A percentile compares a stretch with the other conserved stretches of the same genome.
These are phyloP conservation scores for Catocala sponsa DNA, from an alignment of 2,888 invertebrate species.

Conservation along the genomic window DNA sequence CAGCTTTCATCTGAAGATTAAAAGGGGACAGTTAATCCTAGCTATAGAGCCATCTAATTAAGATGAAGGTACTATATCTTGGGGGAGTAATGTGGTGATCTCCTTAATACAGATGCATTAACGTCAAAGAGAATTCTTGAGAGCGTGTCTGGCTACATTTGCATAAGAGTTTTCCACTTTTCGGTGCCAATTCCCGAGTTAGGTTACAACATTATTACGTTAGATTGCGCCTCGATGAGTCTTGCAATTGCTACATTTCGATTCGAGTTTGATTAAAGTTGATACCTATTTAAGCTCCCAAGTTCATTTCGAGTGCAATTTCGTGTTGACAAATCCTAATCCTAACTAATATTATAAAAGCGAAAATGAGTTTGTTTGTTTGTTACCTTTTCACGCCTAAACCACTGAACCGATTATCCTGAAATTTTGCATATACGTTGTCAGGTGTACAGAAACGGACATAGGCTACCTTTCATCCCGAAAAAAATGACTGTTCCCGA, in stretches of 20 bases:
- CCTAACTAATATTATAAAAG: no score
- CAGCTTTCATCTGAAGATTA: constrained; percentile 61
- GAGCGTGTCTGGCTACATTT: constrained; percentile 38
- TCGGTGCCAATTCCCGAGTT: constrained; percentile 49
- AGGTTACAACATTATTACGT: constrained; percentile 56
- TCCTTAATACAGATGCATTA: constrained; percentile 67
- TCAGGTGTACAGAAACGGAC: no score
- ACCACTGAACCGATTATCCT: no score
- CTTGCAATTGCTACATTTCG: constrained; percentile 52
- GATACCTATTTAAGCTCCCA: constrained; percentile 40
- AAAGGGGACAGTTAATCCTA: constrained; percentile 62
- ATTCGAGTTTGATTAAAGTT: constrained; percentile 38
- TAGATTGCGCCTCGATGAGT: constrained; percentile 51
- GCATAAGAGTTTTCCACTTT: constrained; percentile 41
- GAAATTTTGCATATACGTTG: no score
- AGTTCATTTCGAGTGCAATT: constrained; percentile 40
- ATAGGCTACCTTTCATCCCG: no score
- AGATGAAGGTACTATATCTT: constrained; percentile 50
- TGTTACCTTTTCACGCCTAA: no score
- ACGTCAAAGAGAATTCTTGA: constrained; percentile 63
- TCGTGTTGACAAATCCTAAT: constrained; percentile 38
- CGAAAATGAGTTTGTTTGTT: no score
- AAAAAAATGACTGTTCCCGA: no score
- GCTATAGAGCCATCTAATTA: constrained; percentile 61
- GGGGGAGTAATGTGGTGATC: constrained; percentile 46